Base-by-base conservation (phyloP, 1,140 invertebrate species). In the Hylyphantes graminicola region DNA sequence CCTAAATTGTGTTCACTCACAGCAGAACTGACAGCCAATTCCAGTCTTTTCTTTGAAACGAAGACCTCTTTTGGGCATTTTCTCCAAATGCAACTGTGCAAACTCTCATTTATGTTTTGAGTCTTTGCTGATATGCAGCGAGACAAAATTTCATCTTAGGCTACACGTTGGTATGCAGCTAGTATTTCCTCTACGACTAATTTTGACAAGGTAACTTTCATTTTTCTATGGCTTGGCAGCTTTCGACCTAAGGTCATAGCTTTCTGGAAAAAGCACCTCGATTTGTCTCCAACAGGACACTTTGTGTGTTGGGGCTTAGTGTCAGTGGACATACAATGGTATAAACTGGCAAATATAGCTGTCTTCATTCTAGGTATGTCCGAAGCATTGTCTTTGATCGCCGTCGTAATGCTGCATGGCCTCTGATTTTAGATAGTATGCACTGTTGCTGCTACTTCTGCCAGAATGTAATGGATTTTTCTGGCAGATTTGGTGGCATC, bases 261-360 rank as follows among this genome's bases (percentile, higher is more conserved):
- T 35, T 54, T 17, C 48, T 74, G 50, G 19, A n/a, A 74, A 74
- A 74, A 74, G 19, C 51, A 74, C 72, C 72, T 55, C 8, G 72
- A 74, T 17, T 54, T 21, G 2, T 55, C 53, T 6, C 72, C 68
- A 10, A 15, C 21, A 35, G 35, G 35, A 35, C 35, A 35, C 35
- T 35, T 35, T 35, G 35, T 35, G 35, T 35, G 35, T 35, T 35
- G 35, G 35, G 35, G 35, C 35, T 35, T 35, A 35, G 35, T 35
- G 35, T 35, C 35, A 35, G 35, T 35, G 35, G 35, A 35, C 35
- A 35, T 35, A 35, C 35, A 35, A 35, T 35, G 35, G 35, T 35
- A 5, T 50, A 50, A 50, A 50, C 68, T 50, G 11, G 68, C 68
- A 51, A 50, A 51, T 35, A 74, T 21, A n/a, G 72, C 50, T 10